phyloP scores from a whole-genome alignment of 1,140 invertebrate genomes.

The Anastrepha obliqua region DNA sequence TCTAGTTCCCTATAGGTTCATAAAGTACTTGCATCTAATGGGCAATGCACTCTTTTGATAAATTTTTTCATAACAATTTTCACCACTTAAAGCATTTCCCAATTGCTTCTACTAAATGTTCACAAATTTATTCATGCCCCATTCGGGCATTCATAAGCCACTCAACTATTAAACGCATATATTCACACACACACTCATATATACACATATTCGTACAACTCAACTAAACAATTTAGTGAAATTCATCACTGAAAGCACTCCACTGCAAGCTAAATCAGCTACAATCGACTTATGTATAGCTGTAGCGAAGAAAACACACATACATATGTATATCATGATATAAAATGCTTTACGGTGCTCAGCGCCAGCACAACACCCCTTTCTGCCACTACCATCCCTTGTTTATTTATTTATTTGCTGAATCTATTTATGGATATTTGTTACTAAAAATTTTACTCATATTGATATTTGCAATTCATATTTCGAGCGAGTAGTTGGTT shows the following conservation, averaged over 20 bases:
- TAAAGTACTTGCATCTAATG: no score
- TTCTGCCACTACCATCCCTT: background rate
- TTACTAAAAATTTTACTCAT: slow-evolving; percentile 48
- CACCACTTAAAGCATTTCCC: background rate
- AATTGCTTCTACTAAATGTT: background rate
- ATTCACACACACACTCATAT: background rate
- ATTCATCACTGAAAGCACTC: background rate
- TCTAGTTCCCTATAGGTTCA: no score
- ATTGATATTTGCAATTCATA: slow-evolving; percentile 50
- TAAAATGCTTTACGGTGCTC: background rate
- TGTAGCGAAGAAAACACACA: background rate
- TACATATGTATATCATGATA: background rate
- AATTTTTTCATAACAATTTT: no score
- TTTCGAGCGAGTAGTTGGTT: slow-evolving; percentile 1
- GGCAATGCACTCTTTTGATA: no score
- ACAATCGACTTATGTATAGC: background rate
- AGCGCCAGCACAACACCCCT: background rate
- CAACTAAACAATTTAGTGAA: background rate
- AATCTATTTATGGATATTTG: slow-evolving; percentile 41
- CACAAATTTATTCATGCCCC: slow-evolving; percentile 43
- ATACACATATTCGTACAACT: background rate
- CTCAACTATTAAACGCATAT: background rate
- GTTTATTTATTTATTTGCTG: slow-evolving; percentile 40
- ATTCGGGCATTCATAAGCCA: slow-evolving; percentile 33
- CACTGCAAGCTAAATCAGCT: background rate